A percentile compares a stretch with the other conserved stretches of the same genome.
These are phyloP conservation scores for Lepidostoma basale DNA, from an alignment of 1,140 invertebrate genomes.

Conservation along the genomic window DNA sequence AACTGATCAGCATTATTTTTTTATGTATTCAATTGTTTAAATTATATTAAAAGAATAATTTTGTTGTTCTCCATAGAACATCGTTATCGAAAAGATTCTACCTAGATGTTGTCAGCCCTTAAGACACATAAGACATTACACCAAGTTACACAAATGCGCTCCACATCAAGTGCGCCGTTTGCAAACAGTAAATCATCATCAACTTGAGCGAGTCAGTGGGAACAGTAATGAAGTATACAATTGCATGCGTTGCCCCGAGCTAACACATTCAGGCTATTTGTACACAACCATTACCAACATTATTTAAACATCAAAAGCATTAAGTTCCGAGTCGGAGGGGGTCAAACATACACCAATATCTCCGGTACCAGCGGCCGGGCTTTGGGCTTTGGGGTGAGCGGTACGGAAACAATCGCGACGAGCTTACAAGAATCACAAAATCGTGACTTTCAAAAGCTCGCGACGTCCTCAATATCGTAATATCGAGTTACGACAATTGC, in stretches of 20 bases:
- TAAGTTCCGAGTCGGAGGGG: neutral
- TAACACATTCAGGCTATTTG: constrained; percentile 18
- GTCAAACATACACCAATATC: constrained; percentile 3
- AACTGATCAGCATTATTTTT: neutral
- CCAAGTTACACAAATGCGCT: constrained; percentile 5
- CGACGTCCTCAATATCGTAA: no score
- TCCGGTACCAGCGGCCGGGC: neutral
- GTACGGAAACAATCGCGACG: no score
- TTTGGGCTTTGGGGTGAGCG: no score
- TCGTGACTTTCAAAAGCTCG: no score
- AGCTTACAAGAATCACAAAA: no score
- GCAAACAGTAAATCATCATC: neutral
- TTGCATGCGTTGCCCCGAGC: constrained; percentile 25
- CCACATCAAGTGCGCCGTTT: constrained; percentile 37
- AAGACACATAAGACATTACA: neutral
- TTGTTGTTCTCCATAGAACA: neutral
- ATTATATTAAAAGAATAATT: neutral
- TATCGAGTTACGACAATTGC: no score
- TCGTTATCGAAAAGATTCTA: constrained; percentile 17
- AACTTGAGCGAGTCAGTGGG: neutral
- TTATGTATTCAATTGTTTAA: neutral
- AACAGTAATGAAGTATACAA: constrained; percentile 2
- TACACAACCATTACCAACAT: constrained; percentile 17
- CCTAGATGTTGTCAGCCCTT: constrained; percentile 44
- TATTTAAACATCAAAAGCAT: constrained; percentile 26